Conservation (phyloP, 2,113 vertebrate species). For the Epinephelus lanceolatus region DNA sequence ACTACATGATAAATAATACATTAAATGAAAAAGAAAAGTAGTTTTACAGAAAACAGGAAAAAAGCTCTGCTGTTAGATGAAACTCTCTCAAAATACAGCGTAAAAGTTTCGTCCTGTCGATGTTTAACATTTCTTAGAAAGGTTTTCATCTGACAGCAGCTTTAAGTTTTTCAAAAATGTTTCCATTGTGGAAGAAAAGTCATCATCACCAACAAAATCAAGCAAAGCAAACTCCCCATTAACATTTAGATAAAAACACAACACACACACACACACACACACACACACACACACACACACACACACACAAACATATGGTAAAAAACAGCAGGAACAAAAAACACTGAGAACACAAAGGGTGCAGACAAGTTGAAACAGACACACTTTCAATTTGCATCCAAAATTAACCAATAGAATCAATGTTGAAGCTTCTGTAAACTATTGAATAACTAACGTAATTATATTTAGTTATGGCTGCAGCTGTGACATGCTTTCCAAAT, state of each 20-base stretch:
- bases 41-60: background rate
- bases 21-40: background rate
- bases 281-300: background rate
- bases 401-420: background rate
- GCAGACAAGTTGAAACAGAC: slow-evolving; percentile 64
- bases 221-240: slow-evolving; percentile 4
- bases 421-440: slow-evolving; percentile 13
- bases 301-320: slow-evolving; percentile 4
- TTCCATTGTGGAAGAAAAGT: background rate
- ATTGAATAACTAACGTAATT: slow-evolving; percentile 17
- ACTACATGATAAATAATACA: background rate
- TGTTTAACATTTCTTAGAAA: background rate
- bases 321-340: slow-evolving; percentile 63
- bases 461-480: background rate
- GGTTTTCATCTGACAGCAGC: slow-evolving; percentile 37
- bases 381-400: background rate
- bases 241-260: slow-evolving; percentile 13
- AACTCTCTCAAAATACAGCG: background rate
- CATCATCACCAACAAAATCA: slow-evolving; percentile 5
- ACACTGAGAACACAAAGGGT: slow-evolving; percentile 47
- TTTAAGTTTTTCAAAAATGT: background rate
- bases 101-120: too few relatives aligned
- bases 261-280: slow-evolving; percentile 15
- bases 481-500: background rate
- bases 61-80: background rate